Base-by-base conservation (phyloP, 2,113 vertebrate species). In the Urocitellus parryii region DNA sequence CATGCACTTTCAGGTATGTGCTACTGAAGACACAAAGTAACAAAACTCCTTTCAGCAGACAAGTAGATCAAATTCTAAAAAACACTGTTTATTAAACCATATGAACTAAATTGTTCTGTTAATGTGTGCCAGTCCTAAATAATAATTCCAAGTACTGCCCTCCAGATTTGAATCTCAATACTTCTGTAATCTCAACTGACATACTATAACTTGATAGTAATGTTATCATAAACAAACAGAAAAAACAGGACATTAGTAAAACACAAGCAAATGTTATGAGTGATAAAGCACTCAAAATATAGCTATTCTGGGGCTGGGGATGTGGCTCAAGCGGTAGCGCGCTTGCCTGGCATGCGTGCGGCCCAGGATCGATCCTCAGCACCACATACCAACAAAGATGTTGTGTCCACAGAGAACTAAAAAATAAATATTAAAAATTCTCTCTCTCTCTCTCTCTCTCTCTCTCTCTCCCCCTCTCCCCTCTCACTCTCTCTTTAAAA, bases 61-160 rank as follows among this genome's bases (percentile, higher is more conserved):
- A 78, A 63, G 29, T 93, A 61, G 37, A 42, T 90, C 51, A 76
- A 95, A 93, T 93, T 84, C 65, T 84, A 45, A 79, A 29, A 93
- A 91, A 95, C 27, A 17, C 1, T 84, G 58, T 58, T 91, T 29
- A 51, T 34, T 74, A 42, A 95, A 81, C 17, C 18, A 51, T 63
- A 97, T 81, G 51, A 95, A 87, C 39, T 68, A 83, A 87, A 94
- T 48, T 86, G 39, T n/a, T 88, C 67, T 39, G 83, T 68, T 91
- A 91, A 51, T 58, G 9, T 86, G 32, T 82, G 39, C 68, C 53
- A 78, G 74, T 92, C 12, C 45, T 88, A 95, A 96, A 65, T 93
- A 90, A 67, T 82, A 92, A 90, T 80, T 61, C 74, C 32, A 80
- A 92, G 42, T 27, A 74, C 77, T 92, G 80, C 12, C 48, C 14